A percentile compares a stretch with the other conserved stretches of the same genome.
Conservation (phyloP, 2,888 invertebrate species). For the Sminthurides aquaticus region DNA sequence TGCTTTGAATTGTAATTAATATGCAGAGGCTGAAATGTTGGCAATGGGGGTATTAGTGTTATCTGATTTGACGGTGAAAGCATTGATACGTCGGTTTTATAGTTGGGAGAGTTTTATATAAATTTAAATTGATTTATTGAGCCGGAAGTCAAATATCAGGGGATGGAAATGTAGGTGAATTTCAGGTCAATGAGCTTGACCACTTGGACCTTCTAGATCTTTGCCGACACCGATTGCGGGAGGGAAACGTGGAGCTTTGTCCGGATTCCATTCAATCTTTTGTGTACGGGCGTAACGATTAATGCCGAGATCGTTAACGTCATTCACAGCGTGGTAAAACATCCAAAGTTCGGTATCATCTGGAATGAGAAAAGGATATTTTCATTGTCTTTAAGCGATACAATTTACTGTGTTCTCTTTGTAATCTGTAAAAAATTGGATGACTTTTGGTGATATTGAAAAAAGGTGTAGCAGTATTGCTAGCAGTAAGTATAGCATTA, state of each 20-base stretch:
- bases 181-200: constrained; percentile 16
- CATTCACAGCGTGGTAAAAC: constrained; percentile 37
- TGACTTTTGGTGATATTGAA: too few relatives aligned
- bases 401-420: too few relatives aligned
- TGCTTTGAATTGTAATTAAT: neutral
- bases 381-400: too few relatives aligned
- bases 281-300: constrained; percentile 33
- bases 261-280: constrained; percentile 36
- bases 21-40: neutral
- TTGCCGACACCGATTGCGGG: constrained; percentile 26
- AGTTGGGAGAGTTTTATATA: too few relatives aligned
- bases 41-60: neutral
- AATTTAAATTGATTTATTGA: too few relatives aligned
- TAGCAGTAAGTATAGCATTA: too few relatives aligned
- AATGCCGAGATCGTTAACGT: constrained; percentile 30
- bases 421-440: too few relatives aligned
- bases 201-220: constrained; percentile 29
- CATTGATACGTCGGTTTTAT: neutral
- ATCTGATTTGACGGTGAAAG: neutral
- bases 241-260: constrained; percentile 35
- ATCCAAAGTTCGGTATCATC: constrained; percentile 37
- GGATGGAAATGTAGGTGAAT: neutral
- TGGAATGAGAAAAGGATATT: too few relatives aligned
- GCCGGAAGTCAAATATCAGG: too few relatives aligned
- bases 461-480: too few relatives aligned